A percentile compares a stretch with the other conserved stretches of the same genome.
Conservation (phyloP, 2,888 invertebrate genomes). For the Papilio protenor region DNA sequence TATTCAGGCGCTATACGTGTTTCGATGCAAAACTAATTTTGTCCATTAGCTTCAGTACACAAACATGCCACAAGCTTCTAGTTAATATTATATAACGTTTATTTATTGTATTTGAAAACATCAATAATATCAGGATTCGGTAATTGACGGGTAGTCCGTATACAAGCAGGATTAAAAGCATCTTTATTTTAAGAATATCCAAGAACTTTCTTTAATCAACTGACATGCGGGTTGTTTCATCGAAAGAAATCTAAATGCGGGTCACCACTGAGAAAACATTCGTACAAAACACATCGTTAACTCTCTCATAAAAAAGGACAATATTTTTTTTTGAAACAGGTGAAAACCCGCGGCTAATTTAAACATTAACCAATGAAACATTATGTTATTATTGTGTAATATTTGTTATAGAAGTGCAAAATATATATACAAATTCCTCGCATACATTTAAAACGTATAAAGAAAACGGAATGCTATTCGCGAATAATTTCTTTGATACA, state of each 20-base stretch:
- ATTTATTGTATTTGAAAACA: slow-evolving; percentile 18
- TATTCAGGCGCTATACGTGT: slow-evolving; percentile 32
- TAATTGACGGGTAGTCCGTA: not conserved
- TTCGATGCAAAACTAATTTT: slow-evolving; percentile 40
- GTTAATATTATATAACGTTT: slow-evolving; percentile 26
- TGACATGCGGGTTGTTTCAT: not conserved
- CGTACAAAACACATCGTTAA: not conserved
- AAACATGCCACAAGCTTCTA: slow-evolving; percentile 20
- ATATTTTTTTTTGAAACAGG: not conserved
- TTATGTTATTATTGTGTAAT: not conserved
- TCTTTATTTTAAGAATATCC: not conserved
- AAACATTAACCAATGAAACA: not conserved
- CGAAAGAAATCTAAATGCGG: not conserved
- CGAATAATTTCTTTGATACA: slow-evolving; percentile 38
- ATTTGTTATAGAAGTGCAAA: not conserved
- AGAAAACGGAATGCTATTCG: slow-evolving; percentile 12
- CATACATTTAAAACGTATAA: not conserved
- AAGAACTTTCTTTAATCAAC: not conserved
- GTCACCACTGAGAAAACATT: not conserved
- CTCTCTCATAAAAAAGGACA: not conserved
- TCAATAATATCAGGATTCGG: not conserved
- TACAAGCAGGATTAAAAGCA: not conserved
- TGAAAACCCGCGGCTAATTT: not conserved
- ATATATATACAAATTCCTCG: not conserved
- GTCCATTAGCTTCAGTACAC: slow-evolving; percentile 24